Conservation (phyloP, 2,888 invertebrate genomes). For the Diarsia brunnea region DNA sequence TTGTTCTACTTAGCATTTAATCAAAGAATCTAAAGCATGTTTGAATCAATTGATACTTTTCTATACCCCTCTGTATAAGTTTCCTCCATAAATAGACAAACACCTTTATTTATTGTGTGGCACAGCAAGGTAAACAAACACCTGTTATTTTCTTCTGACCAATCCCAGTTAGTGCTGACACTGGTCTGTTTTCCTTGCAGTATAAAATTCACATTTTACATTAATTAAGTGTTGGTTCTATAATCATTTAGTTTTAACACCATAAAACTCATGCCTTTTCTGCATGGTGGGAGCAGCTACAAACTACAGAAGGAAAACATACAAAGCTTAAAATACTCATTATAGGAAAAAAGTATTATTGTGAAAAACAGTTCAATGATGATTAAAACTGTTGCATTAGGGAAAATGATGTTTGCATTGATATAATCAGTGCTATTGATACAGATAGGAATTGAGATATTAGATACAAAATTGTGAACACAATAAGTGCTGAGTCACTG, state of each 20-base stretch:
- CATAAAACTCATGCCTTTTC: neutral
- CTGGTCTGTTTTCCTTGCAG: constrained; percentile 36
- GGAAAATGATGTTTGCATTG: neutral
- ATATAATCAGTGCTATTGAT: neutral
- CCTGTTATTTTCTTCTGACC: constrained; percentile 20
- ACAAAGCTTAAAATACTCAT: neutral
- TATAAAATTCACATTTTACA: constrained; percentile 2
- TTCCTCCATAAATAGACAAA: constrained; percentile 9
- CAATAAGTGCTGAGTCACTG: constrained; percentile 25
- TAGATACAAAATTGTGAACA: constrained; percentile 11
- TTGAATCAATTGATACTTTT: constrained; percentile 15
- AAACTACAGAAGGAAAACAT: neutral
- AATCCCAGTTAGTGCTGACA: constrained; percentile 13
- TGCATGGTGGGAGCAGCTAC: neutral
- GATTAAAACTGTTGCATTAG: neutral
- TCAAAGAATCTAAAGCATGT: constrained; percentile 1
- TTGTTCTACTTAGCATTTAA: constrained; percentile 35
- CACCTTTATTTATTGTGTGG: constrained; percentile 10
- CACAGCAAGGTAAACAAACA: constrained; percentile 33
- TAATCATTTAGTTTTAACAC: neutral
- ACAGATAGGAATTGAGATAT: neutral
- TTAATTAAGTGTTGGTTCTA: neutral
- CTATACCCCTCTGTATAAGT: constrained; percentile 6
- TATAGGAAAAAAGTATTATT: neutral
- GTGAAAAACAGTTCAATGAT: neutral